These are phyloP conservation scores for Netelia melanura DNA, from an alignment of 2,888 invertebrate genomes.

Conservation along the genomic window DNA sequence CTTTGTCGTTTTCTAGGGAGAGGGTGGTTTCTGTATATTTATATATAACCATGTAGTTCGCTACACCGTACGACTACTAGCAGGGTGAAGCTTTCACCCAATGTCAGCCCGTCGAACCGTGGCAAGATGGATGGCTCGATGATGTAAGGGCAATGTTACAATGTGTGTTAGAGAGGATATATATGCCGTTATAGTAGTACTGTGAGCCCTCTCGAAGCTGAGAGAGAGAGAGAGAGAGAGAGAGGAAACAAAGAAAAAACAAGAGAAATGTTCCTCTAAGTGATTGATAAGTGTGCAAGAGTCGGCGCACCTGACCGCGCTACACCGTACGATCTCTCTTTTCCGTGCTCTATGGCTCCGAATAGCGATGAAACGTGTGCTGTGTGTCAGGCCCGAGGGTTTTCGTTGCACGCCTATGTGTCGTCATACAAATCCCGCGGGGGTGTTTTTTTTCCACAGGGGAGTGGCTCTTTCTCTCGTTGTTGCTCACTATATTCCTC, in stretches of 20 bases:
- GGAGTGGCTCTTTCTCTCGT: conserved; percentile 3
- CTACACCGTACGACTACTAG: conserved; percentile 9
- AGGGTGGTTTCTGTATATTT: no score
- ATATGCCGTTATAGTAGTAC: conserved; percentile 45
- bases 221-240: neutral
- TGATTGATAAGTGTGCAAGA: conserved; percentile 78
- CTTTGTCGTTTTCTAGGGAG: no score
- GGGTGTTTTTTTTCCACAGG: neutral
- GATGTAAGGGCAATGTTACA: conserved; percentile 68
- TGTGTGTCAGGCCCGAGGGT: neutral
- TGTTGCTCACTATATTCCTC: no score
- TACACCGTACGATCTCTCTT: conserved; percentile 68
- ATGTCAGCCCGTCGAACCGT: conserved; percentile 72
- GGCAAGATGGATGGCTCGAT: conserved; percentile 74
- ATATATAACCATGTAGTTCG: conserved; percentile 6
- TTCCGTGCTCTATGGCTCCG: conserved; percentile 44
- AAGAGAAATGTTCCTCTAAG: conserved; percentile 68
- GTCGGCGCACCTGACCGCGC: conserved; percentile 72
- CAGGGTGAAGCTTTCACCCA: conserved; percentile 55
- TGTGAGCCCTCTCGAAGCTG: conserved; percentile 58
- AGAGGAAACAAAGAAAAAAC: conserved; percentile 25
- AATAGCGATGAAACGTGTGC: neutral
- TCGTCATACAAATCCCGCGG: conserved; percentile 14
- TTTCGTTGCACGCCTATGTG: conserved; percentile 2
- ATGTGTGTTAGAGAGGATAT: conserved; percentile 30